phyloP scores from a whole-genome alignment of 1,140 invertebrate species.

The Trachymyrmex cornetzi region DNA sequence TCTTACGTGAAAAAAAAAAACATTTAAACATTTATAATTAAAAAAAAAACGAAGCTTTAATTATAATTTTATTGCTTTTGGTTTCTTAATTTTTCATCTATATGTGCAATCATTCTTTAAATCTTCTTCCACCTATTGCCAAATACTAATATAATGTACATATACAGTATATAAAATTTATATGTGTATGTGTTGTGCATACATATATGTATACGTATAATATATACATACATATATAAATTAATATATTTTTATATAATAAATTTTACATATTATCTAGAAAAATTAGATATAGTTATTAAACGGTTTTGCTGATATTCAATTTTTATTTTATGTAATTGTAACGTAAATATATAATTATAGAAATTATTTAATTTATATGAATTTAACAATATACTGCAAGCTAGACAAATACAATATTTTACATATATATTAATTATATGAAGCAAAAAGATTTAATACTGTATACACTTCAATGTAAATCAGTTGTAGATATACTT shows the following conservation, averaged over 20 bases:
- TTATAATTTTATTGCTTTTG: no score
- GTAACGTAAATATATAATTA: background rate
- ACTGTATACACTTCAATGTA: background rate
- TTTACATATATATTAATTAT: slow-evolving; percentile 8
- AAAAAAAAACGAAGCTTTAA: no score
- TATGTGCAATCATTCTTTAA: no score
- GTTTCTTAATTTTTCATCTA: no score
- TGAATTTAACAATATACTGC: background rate
- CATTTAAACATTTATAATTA: no score
- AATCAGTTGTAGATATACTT: background rate
- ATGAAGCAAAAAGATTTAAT: background rate
- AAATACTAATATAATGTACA: background rate
- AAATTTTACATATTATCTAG: background rate
- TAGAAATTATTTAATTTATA: background rate
- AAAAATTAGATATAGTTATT: slow-evolving; percentile 15
- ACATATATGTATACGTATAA: background rate
- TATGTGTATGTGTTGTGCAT: no score
- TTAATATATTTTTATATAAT: background rate
- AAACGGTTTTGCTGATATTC: background rate
- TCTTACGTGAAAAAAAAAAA: no score
- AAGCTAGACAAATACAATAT: background rate
- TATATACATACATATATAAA: background rate
- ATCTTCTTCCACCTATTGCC: no score
- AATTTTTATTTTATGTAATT: background rate
- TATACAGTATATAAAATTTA: background rate